Base-by-base conservation (phyloP, 2,888 invertebrate species). In the Portevinia maculata region DNA sequence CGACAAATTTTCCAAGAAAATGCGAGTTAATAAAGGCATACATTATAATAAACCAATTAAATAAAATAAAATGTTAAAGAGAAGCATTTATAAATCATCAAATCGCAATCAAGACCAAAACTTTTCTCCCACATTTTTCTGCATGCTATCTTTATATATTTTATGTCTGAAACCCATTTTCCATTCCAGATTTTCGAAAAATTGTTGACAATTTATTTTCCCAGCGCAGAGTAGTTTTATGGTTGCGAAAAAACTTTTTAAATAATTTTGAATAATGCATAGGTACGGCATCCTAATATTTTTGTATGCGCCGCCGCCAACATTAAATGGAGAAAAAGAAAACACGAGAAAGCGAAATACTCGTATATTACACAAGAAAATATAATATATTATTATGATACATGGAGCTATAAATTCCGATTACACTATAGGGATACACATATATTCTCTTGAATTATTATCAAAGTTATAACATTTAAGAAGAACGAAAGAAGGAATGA, bases 391-490 rank as follows among this genome's bases (percentile, higher is more conserved):
- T 79, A 84, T 79, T 73, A 74, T 84, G 84, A 84, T 79, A 65
- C 84, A 84, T 84, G 84, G 73, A 59, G 84, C 84, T 34, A 84
- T 84, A 84, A 84, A 84, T 84, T 79, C 41, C 52, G 69, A 74
- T 84, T 79, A 69, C 62, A 64, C 84, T 64, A 73, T 57, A 59
- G 32, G 52, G 69, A 79, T 73, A 74, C 69, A 74, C 73, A 79
- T 53, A 73, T 32, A 57, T 48, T 59, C 50, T 39, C 44, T 52
- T 74, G 84, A 84, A 57, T 79, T 84, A 79, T 84, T 84, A 79
- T 84, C 79, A 84, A 84, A 84, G 79, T 84, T 84, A 65, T 74
- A 59, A 74, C 79, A 73, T 84, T 84, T 84, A 84, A 78, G 83
- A 71, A 71, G 44, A 75, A 75, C n/a, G 41, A 50, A 71, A 28